Percentiles rank a stretch among this genome's conserved stretches.
These are phyloP conservation scores for Drosophila dunni DNA, from an alignment of 1,140 invertebrate genomes.

Conservation along the genomic window DNA sequence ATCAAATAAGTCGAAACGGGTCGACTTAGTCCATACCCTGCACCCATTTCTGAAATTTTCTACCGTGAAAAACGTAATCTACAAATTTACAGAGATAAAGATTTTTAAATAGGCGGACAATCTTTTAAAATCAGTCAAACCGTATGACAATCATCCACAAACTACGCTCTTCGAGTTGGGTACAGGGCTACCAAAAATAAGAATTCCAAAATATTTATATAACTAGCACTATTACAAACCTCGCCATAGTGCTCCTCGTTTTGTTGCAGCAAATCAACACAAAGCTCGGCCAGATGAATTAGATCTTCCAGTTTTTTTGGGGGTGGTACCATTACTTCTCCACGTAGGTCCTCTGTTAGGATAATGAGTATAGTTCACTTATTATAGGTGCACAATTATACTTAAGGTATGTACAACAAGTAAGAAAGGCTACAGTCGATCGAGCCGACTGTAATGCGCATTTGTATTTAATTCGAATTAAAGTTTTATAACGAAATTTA, in stretches of 20 bases:
- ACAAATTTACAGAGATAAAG: too few species aligned
- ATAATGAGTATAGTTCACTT: background rate
- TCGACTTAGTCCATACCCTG: background rate
- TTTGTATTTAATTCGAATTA: too few species aligned
- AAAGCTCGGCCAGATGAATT: conserved; percentile 98
- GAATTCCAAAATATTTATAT: background rate
- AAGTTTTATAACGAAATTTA: too few species aligned
- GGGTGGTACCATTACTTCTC: conserved; percentile 92
- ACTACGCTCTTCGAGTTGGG: background rate
- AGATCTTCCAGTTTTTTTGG: conserved; percentile 97
- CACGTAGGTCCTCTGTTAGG: conserved; percentile 91
- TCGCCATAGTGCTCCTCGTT: conserved; percentile 99
- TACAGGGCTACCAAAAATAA: background rate
- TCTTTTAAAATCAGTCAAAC: too few species aligned
- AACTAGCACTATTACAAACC: conserved; percentile 87
- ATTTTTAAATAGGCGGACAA: too few species aligned
- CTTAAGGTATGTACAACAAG: too few species aligned
- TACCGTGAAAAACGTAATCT: background rate
- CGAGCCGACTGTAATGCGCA: too few species aligned
- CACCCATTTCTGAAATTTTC: background rate
- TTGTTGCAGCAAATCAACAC: conserved; percentile 99
- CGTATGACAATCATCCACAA: too few species aligned
- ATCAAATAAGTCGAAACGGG: background rate
- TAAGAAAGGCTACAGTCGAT: too few species aligned
- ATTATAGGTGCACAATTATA: background rate